Evolutionary conservation across 92 coral and sea anemone species (phyloP).

Genomic region (Phenganax stokvisi): DNA sequence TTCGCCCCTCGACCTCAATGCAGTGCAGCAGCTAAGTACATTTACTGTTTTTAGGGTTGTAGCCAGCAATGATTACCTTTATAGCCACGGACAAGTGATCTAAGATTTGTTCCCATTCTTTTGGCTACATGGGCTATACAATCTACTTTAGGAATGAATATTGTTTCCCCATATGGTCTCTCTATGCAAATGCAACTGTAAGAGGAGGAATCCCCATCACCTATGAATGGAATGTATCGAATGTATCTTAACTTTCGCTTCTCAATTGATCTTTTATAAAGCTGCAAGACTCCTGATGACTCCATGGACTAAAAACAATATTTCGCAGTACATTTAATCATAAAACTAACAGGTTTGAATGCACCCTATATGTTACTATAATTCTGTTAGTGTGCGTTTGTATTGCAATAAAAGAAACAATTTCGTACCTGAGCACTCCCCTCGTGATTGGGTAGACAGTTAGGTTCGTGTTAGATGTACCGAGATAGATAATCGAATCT

Average conservation of each 20-base stretch:
- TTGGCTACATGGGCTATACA: slow-evolving; percentile 55
- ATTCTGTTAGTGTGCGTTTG: too few species aligned
- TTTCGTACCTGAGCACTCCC: slow-evolving; percentile 54
- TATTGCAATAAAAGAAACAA: neutral
- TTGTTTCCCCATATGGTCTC: slow-evolving; percentile 56
- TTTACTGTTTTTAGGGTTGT: neutral
- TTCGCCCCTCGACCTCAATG: too few species aligned
- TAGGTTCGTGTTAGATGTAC: slow-evolving; percentile 48
- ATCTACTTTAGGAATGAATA: slow-evolving; percentile 59
- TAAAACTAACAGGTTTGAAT: too few species aligned
- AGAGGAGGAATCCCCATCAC: slow-evolving; percentile 56
- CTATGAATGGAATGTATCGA: slow-evolving; percentile 38
- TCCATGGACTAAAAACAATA: slow-evolving; percentile 49
- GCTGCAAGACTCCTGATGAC: slow-evolving; percentile 44
- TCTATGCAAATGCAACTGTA: slow-evolving; percentile 35
- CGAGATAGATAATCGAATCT: slow-evolving; percentile 40
- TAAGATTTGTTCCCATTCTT: slow-evolving; percentile 56
- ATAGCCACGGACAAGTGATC: slow-evolving; percentile 43
- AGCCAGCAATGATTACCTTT: slow-evolving; percentile 23
- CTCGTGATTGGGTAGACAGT: slow-evolving; percentile 55
- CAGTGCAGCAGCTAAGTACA: neutral
- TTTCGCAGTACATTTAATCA: too few species aligned
- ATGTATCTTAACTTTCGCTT: slow-evolving; percentile 22
- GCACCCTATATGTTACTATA: too few species aligned
- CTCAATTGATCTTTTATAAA: slow-evolving; percentile 42